Evolutionary conservation across 2,888 invertebrate genomes (phyloP), one percentile per base, ranked within the genome.

Genomic region (Microplitis deprimator): DNA sequence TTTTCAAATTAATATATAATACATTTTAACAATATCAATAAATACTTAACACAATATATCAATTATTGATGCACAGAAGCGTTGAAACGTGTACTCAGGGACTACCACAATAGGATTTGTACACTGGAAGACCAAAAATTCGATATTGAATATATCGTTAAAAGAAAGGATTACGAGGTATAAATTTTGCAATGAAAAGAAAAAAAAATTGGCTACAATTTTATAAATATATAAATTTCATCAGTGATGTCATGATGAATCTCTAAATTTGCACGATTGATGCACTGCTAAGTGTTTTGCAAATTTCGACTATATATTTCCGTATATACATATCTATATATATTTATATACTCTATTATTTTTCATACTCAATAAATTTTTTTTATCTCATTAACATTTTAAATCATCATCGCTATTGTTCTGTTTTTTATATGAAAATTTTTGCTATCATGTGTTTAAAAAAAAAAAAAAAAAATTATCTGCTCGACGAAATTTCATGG

Each of bases 81-180:
- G 91, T 86, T 95, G 92, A 94, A 92, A 93, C 93, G 92, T 91
- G 92, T 94, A 92, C 92, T 93, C 92, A 95, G 94, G 92, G 94
- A 94, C 89, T 96, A 97, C 93, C 94, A 98, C 92, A 93, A 94
- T 90, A 95, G 96, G 93, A 96, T 98, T 93, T 91, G 90, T 91
- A 91, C 92, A 87, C 94, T 98, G 93, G 98, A 98, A 93, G 95
- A 96, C 89, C 93, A 95, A 91, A 98, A 98, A 93, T 99, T 96
- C 93, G 99, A 99, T 94, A 94, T 98, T 94, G 99, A 99, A 93
- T 95, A 96, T 93, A 93, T 96, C 92, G 98, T 98, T 92, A 96
- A 96, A 93, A 96, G 96, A 93, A 99, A 98, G 95, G 99, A 99
- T 92, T 95, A 94, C 92, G 97, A 98, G 97, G 98, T 98, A 95